Base-by-base conservation (phyloP, 1,140 invertebrate genomes). In the Matsumurasca onukii region DNA sequence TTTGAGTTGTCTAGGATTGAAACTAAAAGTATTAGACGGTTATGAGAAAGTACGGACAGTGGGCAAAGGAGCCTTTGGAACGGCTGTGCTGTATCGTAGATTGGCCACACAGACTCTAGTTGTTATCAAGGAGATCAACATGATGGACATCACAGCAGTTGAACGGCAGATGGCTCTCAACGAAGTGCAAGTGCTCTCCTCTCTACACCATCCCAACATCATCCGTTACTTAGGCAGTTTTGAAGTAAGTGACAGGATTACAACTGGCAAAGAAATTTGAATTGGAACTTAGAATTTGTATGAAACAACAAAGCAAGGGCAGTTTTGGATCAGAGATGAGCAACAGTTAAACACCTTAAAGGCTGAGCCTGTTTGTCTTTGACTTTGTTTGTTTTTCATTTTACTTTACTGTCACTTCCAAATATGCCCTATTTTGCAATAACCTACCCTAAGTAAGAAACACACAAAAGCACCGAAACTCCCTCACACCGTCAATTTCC, bases 71-170 rank as follows among this genome's bases (percentile, higher is more conserved):
- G 89, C 90, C 0, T 92, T 92, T 78, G 91, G 90, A 20, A 86
- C 86, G 17, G 90, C 91, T 25, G 83, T 89, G 5, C 76, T 92
- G 13, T 92, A 91, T 76, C 80, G 84, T 31, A 84, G 88, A 55
- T 84, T 86, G 70, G 80, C 83, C 59, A 88, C 90, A 75, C 84
- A 86, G 48, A 83, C 83, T 59, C 75, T 89, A 59, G 88, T 92
- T 1, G 89, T 92, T 3, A 83, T 92, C 3, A 92, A 92, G 76
- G 89, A 92, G 77, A 90, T 92, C 27, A 89, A 90, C 77, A 84
- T 91, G 79, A 82, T 84, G 73, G 89, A 91, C 72, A 75, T 92
- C n/a, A 86, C 84, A 34, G 84, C 85, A 1, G 75, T 82, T 1
- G 89, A 92, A 75, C 76, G 89, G 63, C 84, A 89, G 76, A 77